These are phyloP conservation scores for Tortricodes alternella DNA, from an alignment of 2,888 invertebrate genomes.

Conservation along the genomic window DNA sequence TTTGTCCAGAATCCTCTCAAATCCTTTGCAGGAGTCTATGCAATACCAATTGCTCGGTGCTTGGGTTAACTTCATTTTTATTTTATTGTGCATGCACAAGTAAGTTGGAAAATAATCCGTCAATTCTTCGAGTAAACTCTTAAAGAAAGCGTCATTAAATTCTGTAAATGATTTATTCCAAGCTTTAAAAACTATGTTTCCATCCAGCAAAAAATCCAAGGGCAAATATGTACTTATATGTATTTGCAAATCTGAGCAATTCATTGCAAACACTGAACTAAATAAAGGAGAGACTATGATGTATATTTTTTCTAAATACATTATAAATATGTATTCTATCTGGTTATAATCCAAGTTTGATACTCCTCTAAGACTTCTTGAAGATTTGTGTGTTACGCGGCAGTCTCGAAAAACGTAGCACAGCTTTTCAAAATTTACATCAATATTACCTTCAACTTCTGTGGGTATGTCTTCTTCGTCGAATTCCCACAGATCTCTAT, in stretches of 20 bases:
- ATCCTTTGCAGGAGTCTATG: conserved; percentile 47
- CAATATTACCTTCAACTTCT: conserved; percentile 24
- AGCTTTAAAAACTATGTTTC: conserved; percentile 51
- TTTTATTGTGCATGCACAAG: conserved; percentile 45
- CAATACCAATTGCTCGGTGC: conserved; percentile 48
- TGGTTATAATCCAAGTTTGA: conserved; percentile 43
- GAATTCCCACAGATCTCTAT: conserved; percentile 40
- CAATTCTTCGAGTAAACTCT: conserved; percentile 38
- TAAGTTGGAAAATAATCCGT: conserved; percentile 51
- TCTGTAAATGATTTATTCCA: conserved; percentile 46
- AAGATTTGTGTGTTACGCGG: conserved; percentile 43
- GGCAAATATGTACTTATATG: conserved; percentile 41
- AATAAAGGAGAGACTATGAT: conserved; percentile 49
- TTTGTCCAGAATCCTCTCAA: conserved; percentile 39
- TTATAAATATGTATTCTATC: conserved; percentile 51
- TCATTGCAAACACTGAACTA: conserved; percentile 37
- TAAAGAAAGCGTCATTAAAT: conserved; percentile 44
- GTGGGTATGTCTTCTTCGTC: conserved; percentile 32
- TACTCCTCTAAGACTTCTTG: conserved; percentile 42
- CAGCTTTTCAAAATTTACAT: conserved; percentile 37
- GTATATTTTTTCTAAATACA: conserved; percentile 48
- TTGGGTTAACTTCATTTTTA: conserved; percentile 41
- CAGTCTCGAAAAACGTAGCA: conserved; percentile 45
- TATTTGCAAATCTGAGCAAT: conserved; percentile 43
- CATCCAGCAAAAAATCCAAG: conserved; percentile 45